phyloP scores from a whole-genome alignment of 2,888 invertebrate species.

The Drosophila niveifrons region DNA sequence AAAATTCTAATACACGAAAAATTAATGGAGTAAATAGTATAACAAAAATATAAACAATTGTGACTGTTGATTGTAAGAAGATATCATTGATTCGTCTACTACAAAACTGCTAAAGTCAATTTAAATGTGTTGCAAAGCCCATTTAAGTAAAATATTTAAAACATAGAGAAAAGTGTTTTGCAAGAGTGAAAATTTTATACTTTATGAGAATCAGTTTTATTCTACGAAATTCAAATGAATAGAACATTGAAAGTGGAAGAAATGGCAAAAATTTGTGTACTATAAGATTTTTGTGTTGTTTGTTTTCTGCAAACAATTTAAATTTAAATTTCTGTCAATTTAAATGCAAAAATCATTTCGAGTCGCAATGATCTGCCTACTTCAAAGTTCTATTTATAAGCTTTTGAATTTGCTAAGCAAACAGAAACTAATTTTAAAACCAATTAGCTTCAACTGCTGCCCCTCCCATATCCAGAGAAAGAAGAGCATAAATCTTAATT shows the following conservation, averaged over 20 bases:
- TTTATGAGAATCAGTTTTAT: too few relatives aligned
- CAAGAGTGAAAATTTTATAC: too few relatives aligned
- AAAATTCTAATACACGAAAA: too few relatives aligned
- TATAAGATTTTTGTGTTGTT: not conserved
- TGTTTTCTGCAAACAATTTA: not conserved
- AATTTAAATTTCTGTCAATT: not conserved
- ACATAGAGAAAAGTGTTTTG: too few relatives aligned
- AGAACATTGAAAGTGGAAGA: not conserved
- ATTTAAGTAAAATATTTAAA: too few relatives aligned
- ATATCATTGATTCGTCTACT: too few relatives aligned
- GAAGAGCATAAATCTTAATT: conserved; percentile 3
- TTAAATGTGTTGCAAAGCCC: too few relatives aligned
- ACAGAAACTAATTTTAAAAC: conserved; percentile 5
- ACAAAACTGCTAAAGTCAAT: too few relatives aligned
- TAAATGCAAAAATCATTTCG: not conserved
- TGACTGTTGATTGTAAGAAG: too few relatives aligned
- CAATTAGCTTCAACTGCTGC: not conserved
- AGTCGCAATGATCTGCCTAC: not conserved
- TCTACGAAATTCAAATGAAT: too few relatives aligned
- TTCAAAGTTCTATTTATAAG: conserved; percentile 1
- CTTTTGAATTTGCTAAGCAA: not conserved
- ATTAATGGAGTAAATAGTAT: too few relatives aligned
- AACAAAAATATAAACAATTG: too few relatives aligned
- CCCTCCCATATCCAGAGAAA: not conserved
- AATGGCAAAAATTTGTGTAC: not conserved